Percentiles rank a stretch among this genome's conserved stretches.
These are phyloP conservation scores for Fundulus diaphanus DNA, from an alignment of 2,797 vertebrate species.

Conservation along the genomic window DNA sequence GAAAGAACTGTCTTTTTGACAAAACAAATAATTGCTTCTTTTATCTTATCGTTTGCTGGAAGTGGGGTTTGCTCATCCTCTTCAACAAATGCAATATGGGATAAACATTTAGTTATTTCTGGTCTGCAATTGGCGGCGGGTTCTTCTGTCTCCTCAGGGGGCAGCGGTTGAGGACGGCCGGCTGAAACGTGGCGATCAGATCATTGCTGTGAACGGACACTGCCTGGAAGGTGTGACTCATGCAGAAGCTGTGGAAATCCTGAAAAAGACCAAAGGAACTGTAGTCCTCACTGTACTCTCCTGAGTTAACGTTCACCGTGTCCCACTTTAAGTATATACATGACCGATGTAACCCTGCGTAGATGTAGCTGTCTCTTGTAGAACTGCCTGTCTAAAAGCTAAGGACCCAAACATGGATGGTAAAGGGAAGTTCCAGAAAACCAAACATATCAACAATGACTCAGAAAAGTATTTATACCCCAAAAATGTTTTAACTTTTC, in stretches of 20 bases:
- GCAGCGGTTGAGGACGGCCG: constrained; percentile 91
- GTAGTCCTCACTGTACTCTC: constrained; percentile 90
- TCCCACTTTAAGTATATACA: background rate
- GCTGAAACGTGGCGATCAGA: constrained; percentile 91
- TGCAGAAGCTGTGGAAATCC: constrained; percentile 89
- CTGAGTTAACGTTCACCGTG: constrained; percentile 57
- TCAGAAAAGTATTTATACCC: background rate
- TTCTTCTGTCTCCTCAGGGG: constrained; percentile 79
- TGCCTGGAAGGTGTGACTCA: constrained; percentile 91
- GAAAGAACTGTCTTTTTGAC: too few relatives aligned
- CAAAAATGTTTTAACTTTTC: background rate
- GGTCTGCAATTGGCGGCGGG: background rate
- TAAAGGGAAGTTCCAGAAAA: constrained; percentile 8
- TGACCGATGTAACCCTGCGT: background rate
- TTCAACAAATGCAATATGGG: background rate
- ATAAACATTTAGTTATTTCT: constrained; percentile 2
- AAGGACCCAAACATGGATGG: background rate
- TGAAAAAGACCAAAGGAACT: constrained; percentile 90
- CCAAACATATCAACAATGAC: constrained; percentile 16
- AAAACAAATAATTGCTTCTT: background rate
- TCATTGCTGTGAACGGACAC: constrained; percentile 92
- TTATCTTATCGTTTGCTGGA: background rate
- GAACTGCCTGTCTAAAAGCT: constrained; percentile 11
- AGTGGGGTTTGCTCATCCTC: background rate
- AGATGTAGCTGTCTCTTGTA: background rate